Evolutionary conservation across 2,113 vertebrate genomes (phyloP).

Genomic region (Pomatorhinus ruficollis): DNA sequence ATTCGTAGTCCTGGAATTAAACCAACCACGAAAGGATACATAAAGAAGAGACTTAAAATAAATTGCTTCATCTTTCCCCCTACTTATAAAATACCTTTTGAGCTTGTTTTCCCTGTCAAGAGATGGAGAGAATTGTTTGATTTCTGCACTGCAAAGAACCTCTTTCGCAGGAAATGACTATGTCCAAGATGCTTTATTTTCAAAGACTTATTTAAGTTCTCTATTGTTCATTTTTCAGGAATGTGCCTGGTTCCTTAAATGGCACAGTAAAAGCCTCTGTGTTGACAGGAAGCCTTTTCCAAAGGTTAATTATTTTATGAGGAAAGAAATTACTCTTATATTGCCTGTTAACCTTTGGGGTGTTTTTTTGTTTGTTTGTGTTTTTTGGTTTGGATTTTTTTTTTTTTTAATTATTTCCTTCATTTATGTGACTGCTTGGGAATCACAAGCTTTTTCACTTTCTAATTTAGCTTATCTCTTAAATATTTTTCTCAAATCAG

Average conservation of each 20-base stretch:
- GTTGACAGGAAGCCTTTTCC: slow-evolving; percentile 66
- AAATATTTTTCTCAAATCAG: slow-evolving; percentile 70
- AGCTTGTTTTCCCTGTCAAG: background rate
- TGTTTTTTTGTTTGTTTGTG: background rate
- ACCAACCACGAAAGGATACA: background rate
- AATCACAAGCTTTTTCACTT: slow-evolving; percentile 55
- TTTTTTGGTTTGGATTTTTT: background rate
- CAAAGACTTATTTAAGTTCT: slow-evolving; percentile 9
- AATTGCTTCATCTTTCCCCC: background rate
- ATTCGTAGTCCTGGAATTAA: background rate
- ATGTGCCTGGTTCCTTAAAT: slow-evolving; percentile 49
- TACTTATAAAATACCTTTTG: background rate
- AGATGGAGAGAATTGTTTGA: background rate
- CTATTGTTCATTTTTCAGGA: slow-evolving; percentile 37
- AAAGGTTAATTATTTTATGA: slow-evolving; percentile 76
- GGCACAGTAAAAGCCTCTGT: slow-evolving; percentile 19
- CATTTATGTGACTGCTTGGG: slow-evolving; percentile 26
- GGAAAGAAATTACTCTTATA: slow-evolving; percentile 62
- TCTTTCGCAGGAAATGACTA: background rate
- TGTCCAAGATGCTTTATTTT: background rate
- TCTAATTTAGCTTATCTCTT: slow-evolving; percentile 70
- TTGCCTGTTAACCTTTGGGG: slow-evolving; percentile 66
- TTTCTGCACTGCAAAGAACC: background rate
- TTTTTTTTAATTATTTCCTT: slow-evolving; percentile 58
- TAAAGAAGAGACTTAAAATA: background rate